Conservation (phyloP, 2,113 vertebrate species). For the Zapornia atra region DNA sequence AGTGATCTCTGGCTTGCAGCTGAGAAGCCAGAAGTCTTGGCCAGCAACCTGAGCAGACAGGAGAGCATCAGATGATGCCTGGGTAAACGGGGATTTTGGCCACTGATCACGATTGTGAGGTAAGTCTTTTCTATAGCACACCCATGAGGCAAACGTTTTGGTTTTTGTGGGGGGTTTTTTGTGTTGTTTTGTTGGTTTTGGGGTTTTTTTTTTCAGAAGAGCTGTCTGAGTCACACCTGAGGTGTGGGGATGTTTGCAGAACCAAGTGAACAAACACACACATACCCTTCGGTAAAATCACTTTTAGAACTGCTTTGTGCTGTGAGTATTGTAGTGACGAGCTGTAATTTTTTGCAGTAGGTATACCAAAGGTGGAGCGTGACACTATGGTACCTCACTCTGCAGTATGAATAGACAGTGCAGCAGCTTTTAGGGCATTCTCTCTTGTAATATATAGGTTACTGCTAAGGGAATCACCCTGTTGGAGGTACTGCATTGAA, state of each 20-base stretch:
- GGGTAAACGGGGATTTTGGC: neutral
- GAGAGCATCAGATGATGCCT: neutral
- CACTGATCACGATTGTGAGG: neutral
- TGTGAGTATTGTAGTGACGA: neutral
- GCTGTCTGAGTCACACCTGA: neutral
- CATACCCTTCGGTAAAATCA: neutral
- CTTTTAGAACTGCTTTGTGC: neutral
- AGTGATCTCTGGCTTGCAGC: neutral
- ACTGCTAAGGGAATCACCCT: rapidly evolving
- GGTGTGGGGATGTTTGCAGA: neutral
- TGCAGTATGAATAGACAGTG: neutral
- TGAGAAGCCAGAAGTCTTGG: neutral
- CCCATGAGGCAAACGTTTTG: neutral
- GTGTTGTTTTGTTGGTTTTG: too few relatives aligned
- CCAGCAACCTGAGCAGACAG: neutral
- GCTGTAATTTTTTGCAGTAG: neutral
- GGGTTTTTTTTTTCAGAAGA: neutral
- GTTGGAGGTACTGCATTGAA: neutral
- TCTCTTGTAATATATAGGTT: neutral
- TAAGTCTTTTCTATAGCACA: neutral
- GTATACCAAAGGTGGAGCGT: neutral
- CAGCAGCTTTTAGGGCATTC: neutral
- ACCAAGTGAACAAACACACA: neutral
- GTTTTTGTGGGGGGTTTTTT: too few relatives aligned
- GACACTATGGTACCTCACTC: neutral